Base-by-base conservation (phyloP, 2,797 vertebrate genomes). In the Enteromius paludinosus region DNA sequence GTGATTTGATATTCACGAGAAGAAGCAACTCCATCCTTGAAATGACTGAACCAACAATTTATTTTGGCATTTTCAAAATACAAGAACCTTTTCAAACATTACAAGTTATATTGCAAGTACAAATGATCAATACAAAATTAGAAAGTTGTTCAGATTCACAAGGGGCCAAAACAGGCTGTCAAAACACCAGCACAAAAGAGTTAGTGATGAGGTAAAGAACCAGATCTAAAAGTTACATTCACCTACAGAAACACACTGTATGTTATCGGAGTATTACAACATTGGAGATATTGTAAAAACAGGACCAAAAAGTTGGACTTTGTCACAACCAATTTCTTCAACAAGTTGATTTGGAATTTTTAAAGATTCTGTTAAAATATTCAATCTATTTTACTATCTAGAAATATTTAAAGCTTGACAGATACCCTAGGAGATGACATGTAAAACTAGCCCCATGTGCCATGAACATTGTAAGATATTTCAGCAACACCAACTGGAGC, bases 121-220 rank as follows among this genome's bases (percentile, higher is more conserved):
- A 95, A 95, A 95, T 94, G 90, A 90, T 91, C 87, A 86, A 93
- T 95, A 94, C 87, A 95, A 93, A 95, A 94, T 86, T 91, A 90
- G 84, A 92, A 94, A 93, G 86, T 91, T 88, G 86, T 91, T 91
- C 85, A 87, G 92, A 92, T 91, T 86, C 90, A 92, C 88, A 87
- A 89, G 91, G 89, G 90, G 90, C 90, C 90, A 90, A 87, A 92
- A 90, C 78, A 91, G 89, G 89, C 92, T 89, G 89, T 91, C 88
- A 89, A 91, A 89, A 91, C 93, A 92, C 91, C 59, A 73, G 85
- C 87, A 93, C 88, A 86, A 92, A 90, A 54, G 88, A 82, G 88
- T 90, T 90, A 92, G 89, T 85, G 88, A 89, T 83, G 84, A 89
- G 88, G 88, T 90, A 86, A 88, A 82, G 77, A 90, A 91, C 91